Percentiles rank a stretch among this genome's conserved stretches.
Evolutionary conservation across 2,888 invertebrate genomes (phyloP).

Genomic region (Blera fallax): DNA sequence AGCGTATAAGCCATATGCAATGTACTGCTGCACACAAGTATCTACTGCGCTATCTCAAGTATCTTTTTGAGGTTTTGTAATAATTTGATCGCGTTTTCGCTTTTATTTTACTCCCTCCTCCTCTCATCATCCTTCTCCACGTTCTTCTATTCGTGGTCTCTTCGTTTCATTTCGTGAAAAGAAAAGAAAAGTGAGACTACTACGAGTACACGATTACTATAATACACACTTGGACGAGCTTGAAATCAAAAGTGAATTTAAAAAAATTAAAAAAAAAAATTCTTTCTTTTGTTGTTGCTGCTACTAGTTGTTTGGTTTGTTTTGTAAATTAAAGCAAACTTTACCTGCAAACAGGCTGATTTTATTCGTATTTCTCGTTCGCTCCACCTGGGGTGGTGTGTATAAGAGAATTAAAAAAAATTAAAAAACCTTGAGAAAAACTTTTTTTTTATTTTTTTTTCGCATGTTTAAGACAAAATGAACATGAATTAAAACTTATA

Average conservation of each 20-base stretch:
- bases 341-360: constrained; percentile 12
- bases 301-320: constrained; percentile 23
- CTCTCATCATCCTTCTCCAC: not conserved
- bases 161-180: constrained; percentile 61
- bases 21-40: constrained; percentile 51
- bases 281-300: constrained; percentile 45
- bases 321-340: constrained; percentile 47
- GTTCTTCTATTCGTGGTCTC: constrained; percentile 4
- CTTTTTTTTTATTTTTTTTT: constrained; percentile 27
- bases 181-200: constrained; percentile 71
- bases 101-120: constrained; percentile 51
- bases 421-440: constrained; percentile 50
- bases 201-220: constrained; percentile 60
- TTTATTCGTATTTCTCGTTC: constrained; percentile 10
- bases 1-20: constrained; percentile 15
- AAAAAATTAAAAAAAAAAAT: not conserved
- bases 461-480: constrained; percentile 13
- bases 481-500: constrained; percentile 1
- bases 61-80: constrained; percentile 72
- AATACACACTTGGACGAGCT: constrained; percentile 64
- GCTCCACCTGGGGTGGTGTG: constrained; percentile 29
- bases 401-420: not conserved
- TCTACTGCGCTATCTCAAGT: constrained; percentile 58
- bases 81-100: constrained; percentile 72
- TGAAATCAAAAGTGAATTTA: constrained; percentile 71